Evolutionary conservation across 2,888 invertebrate genomes (phyloP).

Genomic region (Drosophila monieri): DNA sequence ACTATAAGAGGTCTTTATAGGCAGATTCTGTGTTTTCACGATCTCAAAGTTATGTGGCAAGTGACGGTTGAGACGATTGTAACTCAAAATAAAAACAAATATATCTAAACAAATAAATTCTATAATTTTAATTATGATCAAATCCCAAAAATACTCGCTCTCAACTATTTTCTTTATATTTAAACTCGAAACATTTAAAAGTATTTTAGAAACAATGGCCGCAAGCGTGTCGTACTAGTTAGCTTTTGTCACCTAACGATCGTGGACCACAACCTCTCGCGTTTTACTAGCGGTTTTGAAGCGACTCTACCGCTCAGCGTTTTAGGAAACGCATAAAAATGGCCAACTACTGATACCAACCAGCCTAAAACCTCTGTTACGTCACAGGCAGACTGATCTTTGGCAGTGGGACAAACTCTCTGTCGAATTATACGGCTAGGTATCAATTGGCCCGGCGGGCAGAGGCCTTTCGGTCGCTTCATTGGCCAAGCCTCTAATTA

Average conservation of each 20-base stretch:
- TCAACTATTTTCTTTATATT: too few species aligned
- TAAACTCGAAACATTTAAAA: background rate
- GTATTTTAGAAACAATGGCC: too few species aligned
- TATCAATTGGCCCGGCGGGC: slow-evolving; percentile 8
- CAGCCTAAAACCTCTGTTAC: slow-evolving; percentile 1
- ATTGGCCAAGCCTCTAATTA: slow-evolving; percentile 67
- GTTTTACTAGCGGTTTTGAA: background rate
- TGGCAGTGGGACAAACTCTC: slow-evolving; percentile 3
- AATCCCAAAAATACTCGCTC: too few species aligned
- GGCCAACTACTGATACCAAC: background rate
- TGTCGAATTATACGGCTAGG: slow-evolving; percentile 2
- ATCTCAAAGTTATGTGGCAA: too few species aligned
- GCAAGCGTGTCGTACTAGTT: background rate
- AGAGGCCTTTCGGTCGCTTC: slow-evolving; percentile 46
- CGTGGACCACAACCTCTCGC: slow-evolving; percentile 15
- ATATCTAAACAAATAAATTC: background rate
- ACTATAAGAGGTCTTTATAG: too few species aligned
- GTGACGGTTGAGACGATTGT: too few species aligned
- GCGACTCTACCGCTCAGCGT: background rate
- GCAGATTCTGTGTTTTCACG: too few species aligned
- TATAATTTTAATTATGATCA: too few species aligned
- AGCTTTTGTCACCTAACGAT: slow-evolving; percentile 4
- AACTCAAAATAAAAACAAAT: background rate
- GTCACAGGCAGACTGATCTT: slow-evolving; percentile 4
- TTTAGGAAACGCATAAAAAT: slow-evolving; percentile 7